Base-by-base conservation (phyloP, 2,797 vertebrate genomes). In the Etheostoma perlongum region DNA sequence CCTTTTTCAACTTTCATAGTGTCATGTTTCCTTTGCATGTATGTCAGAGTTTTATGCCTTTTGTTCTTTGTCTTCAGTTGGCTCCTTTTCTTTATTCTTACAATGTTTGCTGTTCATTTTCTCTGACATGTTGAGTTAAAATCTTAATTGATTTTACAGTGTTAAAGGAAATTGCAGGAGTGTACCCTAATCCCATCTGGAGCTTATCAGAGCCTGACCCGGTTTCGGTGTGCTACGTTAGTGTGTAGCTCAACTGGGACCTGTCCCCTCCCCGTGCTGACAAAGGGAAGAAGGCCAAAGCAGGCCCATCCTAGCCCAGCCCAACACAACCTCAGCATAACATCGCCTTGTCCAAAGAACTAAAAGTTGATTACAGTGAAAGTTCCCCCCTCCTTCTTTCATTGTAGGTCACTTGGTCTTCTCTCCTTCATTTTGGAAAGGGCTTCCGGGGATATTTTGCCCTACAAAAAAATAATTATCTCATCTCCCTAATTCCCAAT, bases 401-500 rank as follows among this genome's bases (percentile, higher is more conserved):
- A 90, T 94, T 94, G 92, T 95, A 95, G 94, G 94, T 95, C 94
- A 95, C 89, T 93, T 90, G 81, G 87, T 91, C 90, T 85, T 84
- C 78, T 72, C 86, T 87, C 82, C 86, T 91, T 90, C 92, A 92
- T 94, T 95, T 95, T 93, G 90, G 90, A 92, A 92, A 92, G 76
- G 71, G 95, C 95, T 96, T 95, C 83, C 81, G 91, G 95, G 94
- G 90, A 94, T 94, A 91, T 93, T 94, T 94, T 92, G 95, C 90
- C 95, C 95, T 94, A 95, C 94, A 95, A 96, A 96, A 92, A 94
- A 95, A 95, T 94, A 95, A 95, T 95, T 94, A 95, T 94, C 92
- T 89, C 88, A 92, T 94, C 92, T 95, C 93, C 91, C 93, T 93
- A 93, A 95, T 95, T 95, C 92, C 93, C 94, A 95, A 93, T 96